phyloP scores from a whole-genome alignment of 2,797 vertebrate species.

The Bovichtus variegatus region DNA sequence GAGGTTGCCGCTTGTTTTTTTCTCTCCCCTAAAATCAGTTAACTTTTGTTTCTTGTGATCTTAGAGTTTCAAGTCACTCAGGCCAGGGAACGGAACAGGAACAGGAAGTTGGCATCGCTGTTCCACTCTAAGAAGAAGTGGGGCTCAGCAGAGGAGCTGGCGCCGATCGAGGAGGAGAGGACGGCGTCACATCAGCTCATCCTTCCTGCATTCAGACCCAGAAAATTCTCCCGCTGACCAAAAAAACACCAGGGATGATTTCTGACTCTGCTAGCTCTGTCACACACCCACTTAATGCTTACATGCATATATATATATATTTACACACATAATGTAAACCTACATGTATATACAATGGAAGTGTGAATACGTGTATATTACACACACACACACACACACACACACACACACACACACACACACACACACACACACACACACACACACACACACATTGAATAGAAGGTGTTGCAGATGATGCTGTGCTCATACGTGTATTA shows the following conservation, averaged over 20 bases:
- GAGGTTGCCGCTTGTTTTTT: too few relatives aligned
- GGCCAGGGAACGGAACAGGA: slow-evolving; percentile 80
- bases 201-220: slow-evolving; percentile 67
- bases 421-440: too few relatives aligned
- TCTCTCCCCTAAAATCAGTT: background rate
- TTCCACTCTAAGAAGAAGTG: slow-evolving; percentile 84
- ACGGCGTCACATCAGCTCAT: slow-evolving; percentile 56
- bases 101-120: slow-evolving; percentile 83
- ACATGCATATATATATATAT: background rate
- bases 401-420: too few relatives aligned
- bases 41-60: background rate
- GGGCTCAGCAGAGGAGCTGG: slow-evolving; percentile 83
- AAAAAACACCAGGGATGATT: background rate
- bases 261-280: background rate
- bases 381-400: background rate
- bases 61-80: slow-evolving; percentile 80
- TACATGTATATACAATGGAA: background rate
- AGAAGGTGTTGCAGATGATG: background rate
- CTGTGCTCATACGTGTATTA: background rate
- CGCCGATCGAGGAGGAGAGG: slow-evolving; percentile 73
- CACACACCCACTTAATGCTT: background rate
- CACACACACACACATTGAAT: too few relatives aligned
- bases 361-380: slow-evolving; percentile 12
- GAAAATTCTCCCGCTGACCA: slow-evolving; percentile 82
- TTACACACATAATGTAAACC: background rate